Evolutionary conservation across 2,888 invertebrate species (phyloP), one percentile per base, ranked within the genome.

Genomic region (Coenonympha arcania): DNA sequence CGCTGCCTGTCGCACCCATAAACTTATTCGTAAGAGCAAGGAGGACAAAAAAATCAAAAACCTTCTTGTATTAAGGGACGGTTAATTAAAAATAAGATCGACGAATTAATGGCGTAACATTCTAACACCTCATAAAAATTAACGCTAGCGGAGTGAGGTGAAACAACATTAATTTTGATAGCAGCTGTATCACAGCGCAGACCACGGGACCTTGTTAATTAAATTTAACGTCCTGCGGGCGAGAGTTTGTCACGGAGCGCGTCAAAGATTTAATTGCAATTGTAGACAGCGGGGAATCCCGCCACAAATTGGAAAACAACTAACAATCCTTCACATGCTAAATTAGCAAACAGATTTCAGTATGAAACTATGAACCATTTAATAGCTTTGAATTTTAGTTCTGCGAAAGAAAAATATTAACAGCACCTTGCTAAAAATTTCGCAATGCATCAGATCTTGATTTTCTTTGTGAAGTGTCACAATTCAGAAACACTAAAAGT

Each of bases 241-340:
- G 44, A 43, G 47, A 52, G 52, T 52, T 52, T 52, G 52, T 47
- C 44, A 41, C 41, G 42, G 51, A 56, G 40, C 54, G 56, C 54
- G 54, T 54, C 51, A 54, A 51, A 49, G 51, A 46, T 48, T 49
- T 44, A 47, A 56, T 56, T 54, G 46, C 37, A 36, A 52, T 51
- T 48, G 45, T 36, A 45, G n/a, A 18, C 45, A 26, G 16, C 36
- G 24, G 47, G 44, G 41, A 28, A 33, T 5, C 8, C 13, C 11
- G 36, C n/a, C 24, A 41, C 40, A 48, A 34, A 44, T 16, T 24
- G 16, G 34, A 15, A 33, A 16, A 42, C 8, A 9, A 13, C 31
- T 31, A 15, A 9, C 15, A 39, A 39, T 22, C 22, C 15, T 20
- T 13, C 2, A 22, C 37, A 39, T 9, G 13, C n/a, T n/a, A 36